These are phyloP conservation scores for Paracanthobrama guichenoti DNA, from an alignment of 2,113 vertebrate genomes.

Conservation along the genomic window DNA sequence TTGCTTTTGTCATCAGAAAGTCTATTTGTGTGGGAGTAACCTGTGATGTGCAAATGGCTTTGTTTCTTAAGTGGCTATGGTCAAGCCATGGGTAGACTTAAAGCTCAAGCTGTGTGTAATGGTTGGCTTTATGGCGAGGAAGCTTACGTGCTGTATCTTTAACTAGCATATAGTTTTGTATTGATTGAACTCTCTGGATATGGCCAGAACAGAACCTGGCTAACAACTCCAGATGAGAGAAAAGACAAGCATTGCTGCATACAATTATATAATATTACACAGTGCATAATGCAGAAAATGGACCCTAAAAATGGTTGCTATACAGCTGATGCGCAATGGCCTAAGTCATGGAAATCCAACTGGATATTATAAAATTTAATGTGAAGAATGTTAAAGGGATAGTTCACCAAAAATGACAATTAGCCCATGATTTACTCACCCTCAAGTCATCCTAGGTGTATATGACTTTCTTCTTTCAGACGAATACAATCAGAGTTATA, in stretches of 20 bases:
- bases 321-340: neutral
- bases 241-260: neutral
- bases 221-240: neutral
- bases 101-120: constrained; percentile 2
- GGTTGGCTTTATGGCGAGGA: neutral
- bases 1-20: neutral
- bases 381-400: neutral
- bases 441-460: too few species aligned
- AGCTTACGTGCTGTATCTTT: neutral
- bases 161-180: neutral
- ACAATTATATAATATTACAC: neutral
- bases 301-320: neutral
- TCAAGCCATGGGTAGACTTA: neutral
- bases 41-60: neutral
- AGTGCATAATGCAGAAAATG: neutral
- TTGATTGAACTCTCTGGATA: neutral
- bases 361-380: constrained; percentile 9
- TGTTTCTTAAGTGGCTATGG: neutral
- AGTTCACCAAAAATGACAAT: too few species aligned
- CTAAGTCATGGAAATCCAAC: neutral
- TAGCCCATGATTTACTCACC: too few species aligned
- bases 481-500: too few species aligned
- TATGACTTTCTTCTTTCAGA: too few species aligned
- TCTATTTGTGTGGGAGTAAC: neutral
- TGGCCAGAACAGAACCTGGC: neutral